A percentile compares a stretch with the other conserved stretches of the same genome.
Evolutionary conservation across 2,888 invertebrate genomes (phyloP).

Genomic region (Drosophila atripex): DNA sequence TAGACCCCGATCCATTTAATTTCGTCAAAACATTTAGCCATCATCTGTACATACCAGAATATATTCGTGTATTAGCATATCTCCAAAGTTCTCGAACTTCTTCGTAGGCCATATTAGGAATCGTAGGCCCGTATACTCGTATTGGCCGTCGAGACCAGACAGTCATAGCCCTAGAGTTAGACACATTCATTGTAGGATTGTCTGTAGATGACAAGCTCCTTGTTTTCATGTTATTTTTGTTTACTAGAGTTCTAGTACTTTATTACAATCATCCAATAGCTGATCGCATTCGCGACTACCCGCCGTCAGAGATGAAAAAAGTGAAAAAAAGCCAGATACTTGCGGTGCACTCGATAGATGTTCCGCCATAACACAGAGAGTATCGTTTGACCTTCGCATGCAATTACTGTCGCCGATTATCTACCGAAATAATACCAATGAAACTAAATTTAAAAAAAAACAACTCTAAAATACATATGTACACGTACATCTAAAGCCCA

Average conservation of each 20-base stretch:
- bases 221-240: slow-evolving; percentile 30
- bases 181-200: slow-evolving; percentile 9
- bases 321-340: slow-evolving; percentile 55
- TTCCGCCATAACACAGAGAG: slow-evolving; percentile 15
- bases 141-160: too few species aligned
- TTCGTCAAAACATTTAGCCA: neutral
- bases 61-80: neutral
- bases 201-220: slow-evolving; percentile 45
- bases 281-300: slow-evolving; percentile 27
- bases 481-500: slow-evolving; percentile 32
- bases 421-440: slow-evolving; percentile 22
- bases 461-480: slow-evolving; percentile 45
- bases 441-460: slow-evolving; percentile 27
- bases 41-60: slow-evolving; percentile 2
- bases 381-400: slow-evolving; percentile 64
- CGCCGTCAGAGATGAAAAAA: slow-evolving; percentile 41
- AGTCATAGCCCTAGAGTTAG: slow-evolving; percentile 1
- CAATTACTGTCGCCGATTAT: slow-evolving; percentile 42
- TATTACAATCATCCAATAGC: slow-evolving; percentile 2
- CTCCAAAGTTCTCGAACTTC: neutral
- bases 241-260: slow-evolving; percentile 30
- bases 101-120: slow-evolving; percentile 1
- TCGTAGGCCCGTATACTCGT: too few species aligned
- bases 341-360: slow-evolving; percentile 3
- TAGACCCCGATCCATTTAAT: neutral